A percentile compares a stretch with the other conserved stretches of the same genome.
Conservation (phyloP, 1,140 invertebrate species). For the Matsumurasca onukii region DNA sequence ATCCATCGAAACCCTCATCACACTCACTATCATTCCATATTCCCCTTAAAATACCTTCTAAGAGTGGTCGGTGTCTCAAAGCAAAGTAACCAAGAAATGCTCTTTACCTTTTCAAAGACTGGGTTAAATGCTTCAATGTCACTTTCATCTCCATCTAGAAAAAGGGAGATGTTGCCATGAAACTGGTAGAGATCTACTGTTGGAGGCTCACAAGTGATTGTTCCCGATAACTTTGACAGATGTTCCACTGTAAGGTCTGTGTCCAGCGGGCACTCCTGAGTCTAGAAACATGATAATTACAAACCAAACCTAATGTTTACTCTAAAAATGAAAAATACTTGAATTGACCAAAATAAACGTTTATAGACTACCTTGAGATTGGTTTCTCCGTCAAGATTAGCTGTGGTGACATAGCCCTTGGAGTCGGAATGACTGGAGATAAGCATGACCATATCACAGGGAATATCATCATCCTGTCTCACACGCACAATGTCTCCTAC, state of each 20-base stretch:
- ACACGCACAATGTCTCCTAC: slow-evolving; percentile 78
- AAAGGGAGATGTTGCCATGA: slow-evolving; percentile 54
- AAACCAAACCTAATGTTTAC: too few relatives aligned
- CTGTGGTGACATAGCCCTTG: slow-evolving; percentile 64
- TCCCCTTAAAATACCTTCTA: too few relatives aligned
- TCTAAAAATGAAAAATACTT: too few relatives aligned
- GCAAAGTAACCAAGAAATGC: too few relatives aligned
- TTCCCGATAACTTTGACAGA: neutral
- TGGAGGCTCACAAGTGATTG: slow-evolving; percentile 66
- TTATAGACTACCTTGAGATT: slow-evolving; percentile 70
- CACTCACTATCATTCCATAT: too few relatives aligned
- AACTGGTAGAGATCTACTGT: slow-evolving; percentile 76
- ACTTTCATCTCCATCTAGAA: neutral
- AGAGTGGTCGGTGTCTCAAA: too few relatives aligned
- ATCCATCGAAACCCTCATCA: too few relatives aligned
- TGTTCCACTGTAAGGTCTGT: slow-evolving; percentile 15
- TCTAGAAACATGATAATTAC: too few relatives aligned
- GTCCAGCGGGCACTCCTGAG: slow-evolving; percentile 14
- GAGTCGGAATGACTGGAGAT: slow-evolving; percentile 54
- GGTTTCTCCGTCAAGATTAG: slow-evolving; percentile 70
- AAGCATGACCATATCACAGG: slow-evolving; percentile 77
- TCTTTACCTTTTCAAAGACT: slow-evolving; percentile 9
- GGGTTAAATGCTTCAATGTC: slow-evolving; percentile 16
- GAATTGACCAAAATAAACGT: too few relatives aligned
- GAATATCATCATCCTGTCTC: slow-evolving; percentile 68